These are phyloP conservation scores for Ctenodactylus gundi DNA, from an alignment of 2,113 vertebrate genomes.

Conservation along the genomic window DNA sequence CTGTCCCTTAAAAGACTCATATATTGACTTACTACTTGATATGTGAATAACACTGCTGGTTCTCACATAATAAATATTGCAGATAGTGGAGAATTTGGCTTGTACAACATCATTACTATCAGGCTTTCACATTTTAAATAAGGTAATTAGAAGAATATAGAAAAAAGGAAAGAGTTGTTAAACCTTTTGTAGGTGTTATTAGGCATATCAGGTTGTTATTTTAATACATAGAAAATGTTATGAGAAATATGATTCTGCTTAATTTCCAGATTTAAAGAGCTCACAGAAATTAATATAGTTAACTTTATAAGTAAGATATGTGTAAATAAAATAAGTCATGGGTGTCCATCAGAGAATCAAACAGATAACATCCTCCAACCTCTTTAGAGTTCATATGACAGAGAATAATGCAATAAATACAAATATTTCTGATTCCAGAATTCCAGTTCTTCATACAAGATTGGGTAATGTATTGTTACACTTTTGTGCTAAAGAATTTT, in stretches of 20 bases:
- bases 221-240: background rate
- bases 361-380: background rate
- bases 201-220: background rate
- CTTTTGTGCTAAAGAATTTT: background rate
- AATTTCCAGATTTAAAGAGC: background rate
- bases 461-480: background rate
- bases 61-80: background rate
- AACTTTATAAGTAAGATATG: background rate
- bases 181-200: background rate
- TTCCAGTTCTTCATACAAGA: background rate
- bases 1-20: background rate
- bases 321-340: no score
- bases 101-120: background rate
- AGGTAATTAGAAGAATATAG: background rate
- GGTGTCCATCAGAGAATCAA: background rate
- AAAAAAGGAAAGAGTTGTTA: background rate
- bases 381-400: background rate
- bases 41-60: background rate
- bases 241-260: background rate
- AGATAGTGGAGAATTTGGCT: background rate
- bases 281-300: background rate
- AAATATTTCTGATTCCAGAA: background rate
- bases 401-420: background rate
- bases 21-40: background rate
- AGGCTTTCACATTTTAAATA: background rate